These are phyloP conservation scores for Eretmochelys imbricata DNA, from an alignment of 2,113 vertebrate genomes.

Conservation along the genomic window DNA sequence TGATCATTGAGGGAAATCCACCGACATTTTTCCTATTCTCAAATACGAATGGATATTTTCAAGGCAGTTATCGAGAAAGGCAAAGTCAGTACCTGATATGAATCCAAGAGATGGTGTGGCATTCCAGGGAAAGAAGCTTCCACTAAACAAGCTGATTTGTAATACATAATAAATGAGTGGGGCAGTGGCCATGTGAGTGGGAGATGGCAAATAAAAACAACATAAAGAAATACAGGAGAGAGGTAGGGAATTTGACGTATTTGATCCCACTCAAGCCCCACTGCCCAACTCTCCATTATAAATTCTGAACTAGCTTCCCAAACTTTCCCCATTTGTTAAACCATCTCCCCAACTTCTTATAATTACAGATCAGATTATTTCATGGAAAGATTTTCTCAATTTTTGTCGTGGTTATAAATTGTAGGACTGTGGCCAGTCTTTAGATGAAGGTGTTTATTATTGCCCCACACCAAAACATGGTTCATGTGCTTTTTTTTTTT, in stretches of 20 bases:
- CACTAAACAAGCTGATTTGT: neutral
- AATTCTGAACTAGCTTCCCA: neutral
- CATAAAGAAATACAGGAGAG: neutral
- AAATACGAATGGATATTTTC: neutral
- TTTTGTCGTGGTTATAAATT: neutral
- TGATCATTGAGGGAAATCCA: neutral
- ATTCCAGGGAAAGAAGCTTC: neutral
- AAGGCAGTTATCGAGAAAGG: neutral
- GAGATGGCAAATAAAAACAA: neutral
- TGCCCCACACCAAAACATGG: neutral
- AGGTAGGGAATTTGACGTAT: neutral
- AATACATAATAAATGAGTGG: neutral
- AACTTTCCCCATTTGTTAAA: neutral
- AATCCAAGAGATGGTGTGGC: neutral
- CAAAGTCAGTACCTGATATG: neutral
- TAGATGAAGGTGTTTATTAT: neutral
- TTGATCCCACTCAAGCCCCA: neutral
- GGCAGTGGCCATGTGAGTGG: neutral
- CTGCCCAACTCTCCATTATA: neutral
- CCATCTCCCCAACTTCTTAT: neutral
- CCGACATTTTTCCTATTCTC: neutral
- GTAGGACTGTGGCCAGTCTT: too few relatives aligned
- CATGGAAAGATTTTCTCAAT: neutral
- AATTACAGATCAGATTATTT: neutral
- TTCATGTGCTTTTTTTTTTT: neutral